Conservation (phyloP, 2,113 vertebrate genomes). For the Macrotis lagotis region DNA sequence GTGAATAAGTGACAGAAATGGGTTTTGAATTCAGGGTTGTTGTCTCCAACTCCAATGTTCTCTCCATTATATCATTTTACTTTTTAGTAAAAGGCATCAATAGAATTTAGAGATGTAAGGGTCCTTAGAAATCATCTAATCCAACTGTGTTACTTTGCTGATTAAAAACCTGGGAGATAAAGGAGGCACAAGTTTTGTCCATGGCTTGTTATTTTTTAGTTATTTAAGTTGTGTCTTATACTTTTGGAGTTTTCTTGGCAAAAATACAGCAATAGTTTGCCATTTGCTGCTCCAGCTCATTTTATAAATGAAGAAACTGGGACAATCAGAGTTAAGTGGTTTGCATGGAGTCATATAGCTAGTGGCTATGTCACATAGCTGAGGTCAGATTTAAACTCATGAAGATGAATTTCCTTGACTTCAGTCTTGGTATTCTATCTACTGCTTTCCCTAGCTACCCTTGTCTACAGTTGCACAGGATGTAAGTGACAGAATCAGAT, state of each 20-base stretch:
- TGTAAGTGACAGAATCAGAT: background rate
- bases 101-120: background rate
- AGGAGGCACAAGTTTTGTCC: background rate
- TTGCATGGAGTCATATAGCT: too few species aligned
- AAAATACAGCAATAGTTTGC: too few species aligned
- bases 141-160: background rate
- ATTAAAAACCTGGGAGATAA: background rate
- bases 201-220: background rate
- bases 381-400: too few species aligned
- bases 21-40: background rate
- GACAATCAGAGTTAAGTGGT: too few species aligned
- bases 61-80: background rate
- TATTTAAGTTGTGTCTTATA: too few species aligned
- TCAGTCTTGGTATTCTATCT: too few species aligned
- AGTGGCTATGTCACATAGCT: too few species aligned
- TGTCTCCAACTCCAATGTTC: background rate
- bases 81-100: background rate
- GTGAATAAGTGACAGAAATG: background rate
- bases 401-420: too few species aligned
- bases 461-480: background rate
- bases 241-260: too few species aligned
- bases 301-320: too few species aligned
- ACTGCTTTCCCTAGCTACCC: too few species aligned
- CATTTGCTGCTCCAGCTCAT: too few species aligned
- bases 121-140: background rate